Evolutionary conservation across 2,888 invertebrate genomes (phyloP).

Genomic region (Nowickia ferox): DNA sequence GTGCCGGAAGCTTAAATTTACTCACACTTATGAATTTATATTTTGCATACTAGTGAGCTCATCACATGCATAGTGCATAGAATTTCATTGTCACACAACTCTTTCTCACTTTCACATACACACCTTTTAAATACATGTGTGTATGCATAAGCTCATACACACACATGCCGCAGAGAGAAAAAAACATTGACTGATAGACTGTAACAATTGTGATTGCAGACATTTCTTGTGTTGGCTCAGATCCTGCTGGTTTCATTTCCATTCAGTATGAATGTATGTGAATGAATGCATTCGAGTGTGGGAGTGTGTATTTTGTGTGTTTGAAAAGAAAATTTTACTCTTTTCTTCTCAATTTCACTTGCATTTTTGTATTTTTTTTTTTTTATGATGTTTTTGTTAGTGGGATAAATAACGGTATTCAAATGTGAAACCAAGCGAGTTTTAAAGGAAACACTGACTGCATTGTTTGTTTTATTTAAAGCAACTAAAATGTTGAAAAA

Average conservation of each 20-base stretch:
- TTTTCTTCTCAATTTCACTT: conserved; percentile 34
- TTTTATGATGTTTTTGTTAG: conserved; percentile 19
- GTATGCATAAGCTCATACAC: neutral
- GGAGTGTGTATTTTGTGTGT: neutral
- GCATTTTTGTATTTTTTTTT: neutral
- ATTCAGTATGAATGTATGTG: neutral
- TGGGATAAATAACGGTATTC: conserved; percentile 44
- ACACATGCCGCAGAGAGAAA: neutral
- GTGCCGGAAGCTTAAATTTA: conserved; percentile 47
- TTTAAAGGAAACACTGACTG: conserved; percentile 15
- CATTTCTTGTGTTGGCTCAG: conserved; percentile 31
- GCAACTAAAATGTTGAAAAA: conserved; percentile 8
- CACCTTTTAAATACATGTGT: no score
- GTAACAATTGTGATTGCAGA: conserved; percentile 63
- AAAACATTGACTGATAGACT: conserved; percentile 52
- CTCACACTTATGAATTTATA: conserved; percentile 30
- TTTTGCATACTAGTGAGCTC: neutral
- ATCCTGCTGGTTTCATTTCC: neutral
- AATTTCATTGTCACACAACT: conserved; percentile 43
- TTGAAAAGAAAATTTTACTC: conserved; percentile 10
- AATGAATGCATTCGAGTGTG: neutral
- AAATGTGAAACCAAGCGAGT: conserved; percentile 42
- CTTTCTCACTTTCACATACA: neutral
- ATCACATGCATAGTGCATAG: neutral
- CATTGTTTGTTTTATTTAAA: conserved; percentile 28